A percentile compares a stretch with the other conserved stretches of the same genome.
phyloP scores from a whole-genome alignment of 1,140 invertebrate genomes.

The Panagrolaimus sp. region DNA sequence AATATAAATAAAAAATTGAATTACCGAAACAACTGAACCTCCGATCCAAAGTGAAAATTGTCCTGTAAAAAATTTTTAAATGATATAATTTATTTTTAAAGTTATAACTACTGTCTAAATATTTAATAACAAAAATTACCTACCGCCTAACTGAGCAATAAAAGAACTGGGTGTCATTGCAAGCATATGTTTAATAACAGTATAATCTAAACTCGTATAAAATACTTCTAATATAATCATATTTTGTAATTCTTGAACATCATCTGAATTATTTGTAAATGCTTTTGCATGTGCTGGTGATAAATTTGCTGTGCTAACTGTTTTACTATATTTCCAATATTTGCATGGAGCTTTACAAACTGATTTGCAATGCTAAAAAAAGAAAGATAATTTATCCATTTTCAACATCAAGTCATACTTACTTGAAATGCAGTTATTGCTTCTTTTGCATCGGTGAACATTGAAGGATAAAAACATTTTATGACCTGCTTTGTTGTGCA shows the following conservation, averaged over 20 bases:
- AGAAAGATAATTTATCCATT: no score
- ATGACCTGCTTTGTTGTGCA: conserved; percentile 46
- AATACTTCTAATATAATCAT: conserved; percentile 42
- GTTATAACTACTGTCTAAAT: no score
- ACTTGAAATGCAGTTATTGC: conserved; percentile 7
- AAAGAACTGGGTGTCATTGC: conserved; percentile 45
- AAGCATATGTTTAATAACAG: conserved; percentile 43
- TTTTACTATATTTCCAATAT: conserved; percentile 45
- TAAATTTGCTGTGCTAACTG: conserved; percentile 45
- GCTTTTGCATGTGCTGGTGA: conserved; percentile 26
- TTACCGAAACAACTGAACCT: conserved; percentile 47
- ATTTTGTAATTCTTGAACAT: conserved; percentile 26
- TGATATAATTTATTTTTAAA: no score
- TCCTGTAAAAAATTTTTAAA: conserved; percentile 27
- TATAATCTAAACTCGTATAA: conserved; percentile 45
- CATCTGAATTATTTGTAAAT: conserved; percentile 33
- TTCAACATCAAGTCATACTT: not conserved
- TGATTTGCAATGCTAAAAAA: conserved; percentile 39
- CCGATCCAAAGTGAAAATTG: conserved; percentile 53
- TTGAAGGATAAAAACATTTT: conserved; percentile 38
- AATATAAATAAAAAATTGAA: conserved; percentile 44
- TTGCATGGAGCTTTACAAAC: conserved; percentile 40
- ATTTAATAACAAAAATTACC: not conserved
- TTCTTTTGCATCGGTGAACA: conserved; percentile 15
- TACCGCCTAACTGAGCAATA: conserved; percentile 50